Evolutionary conservation across 2,797 vertebrate species (phyloP), one percentile per base, ranked within the genome.

Genomic region (Pipistrellus kuhlii): DNA sequence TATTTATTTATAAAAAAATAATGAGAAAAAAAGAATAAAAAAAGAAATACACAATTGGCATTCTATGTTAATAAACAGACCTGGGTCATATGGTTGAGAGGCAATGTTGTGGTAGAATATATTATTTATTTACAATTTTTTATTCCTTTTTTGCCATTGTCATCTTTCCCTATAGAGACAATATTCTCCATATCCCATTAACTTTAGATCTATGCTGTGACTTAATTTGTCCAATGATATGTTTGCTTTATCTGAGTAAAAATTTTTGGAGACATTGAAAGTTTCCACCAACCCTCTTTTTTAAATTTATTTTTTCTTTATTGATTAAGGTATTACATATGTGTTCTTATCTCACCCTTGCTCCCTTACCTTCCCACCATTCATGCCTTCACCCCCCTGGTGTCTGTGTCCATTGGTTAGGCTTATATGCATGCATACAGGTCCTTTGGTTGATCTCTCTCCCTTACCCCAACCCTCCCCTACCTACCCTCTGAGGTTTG

Each of bases 51-150:
- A 41, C 44, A 86, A 9, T 6, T 25, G 30, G 59, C 3, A 5
- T 57, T 94, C 48, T 18, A 32, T 35, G 21, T 1, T 21, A 51
- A 13, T n/a, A 38, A 76, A 75, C 51, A 78, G 55, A 51, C 11
- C 30, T 20, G 30, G 15, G 23, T 41, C 32, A 68, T 51, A 8
- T 62, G n/a, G 51, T 73, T 82, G 82, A 57, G 44, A 91, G 62
- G 48, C 38, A 41, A 59, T 30, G 30, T 13, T 75, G 8, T 41
- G 7, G 21, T 71, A 64, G 81, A 44, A 68, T 38, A 6, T 32
- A 68, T 75, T 92, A 32, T 85, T 90, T 59, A 23, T 71, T 88
- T 77, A 72, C 0, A 69, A 51, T n/a, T 87, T 93, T 84, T 57
- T 27, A 59, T 48, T 0, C 20, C 25, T 18, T 90, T 72, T 30